Evolutionary conservation across 2,888 invertebrate genomes (phyloP).

Genomic region (Amiota minor): DNA sequence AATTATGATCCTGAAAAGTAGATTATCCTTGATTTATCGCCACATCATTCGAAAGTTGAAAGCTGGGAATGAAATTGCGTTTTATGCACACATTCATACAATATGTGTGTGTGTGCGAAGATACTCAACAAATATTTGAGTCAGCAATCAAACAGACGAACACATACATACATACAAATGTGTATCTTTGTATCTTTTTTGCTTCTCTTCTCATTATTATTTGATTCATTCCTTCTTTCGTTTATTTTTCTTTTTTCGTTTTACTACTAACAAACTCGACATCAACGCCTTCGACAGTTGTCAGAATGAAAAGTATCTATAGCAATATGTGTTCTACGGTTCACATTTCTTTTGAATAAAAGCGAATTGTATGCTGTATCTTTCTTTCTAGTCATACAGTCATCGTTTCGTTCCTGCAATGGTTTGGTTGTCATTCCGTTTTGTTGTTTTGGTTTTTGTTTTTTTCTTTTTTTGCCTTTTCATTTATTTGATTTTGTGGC

Average conservation of each 20-base stretch:
- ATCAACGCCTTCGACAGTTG: background rate
- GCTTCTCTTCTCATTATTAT: constrained; percentile 26
- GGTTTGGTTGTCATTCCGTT: constrained; percentile 14
- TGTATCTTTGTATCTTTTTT: constrained; percentile 59
- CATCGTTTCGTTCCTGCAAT: constrained; percentile 61
- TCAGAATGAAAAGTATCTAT: too few relatives aligned
- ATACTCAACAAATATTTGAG: background rate
- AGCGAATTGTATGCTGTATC: background rate
- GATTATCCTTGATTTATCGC: constrained; percentile 74
- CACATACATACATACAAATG: background rate
- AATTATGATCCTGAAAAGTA: constrained; percentile 74
- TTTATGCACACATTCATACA: constrained; percentile 41
- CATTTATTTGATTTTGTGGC: constrained; percentile 40
- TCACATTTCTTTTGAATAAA: constrained; percentile 21
- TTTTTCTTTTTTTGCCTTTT: constrained; percentile 38
- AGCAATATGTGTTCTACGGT: constrained; percentile 6
- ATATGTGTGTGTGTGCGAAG: background rate
- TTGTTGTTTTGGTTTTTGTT: constrained; percentile 38
- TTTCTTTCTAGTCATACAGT: constrained; percentile 44
- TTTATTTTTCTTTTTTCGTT: constrained; percentile 15
- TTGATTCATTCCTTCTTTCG: too few relatives aligned
- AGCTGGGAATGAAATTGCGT: constrained; percentile 59
- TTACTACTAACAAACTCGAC: constrained; percentile 3
- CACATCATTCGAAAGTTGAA: constrained; percentile 69
- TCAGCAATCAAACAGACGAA: background rate